A percentile compares a stretch with the other conserved stretches of the same genome.
Evolutionary conservation across 2,797 vertebrate genomes (phyloP).

Genomic region (Enteromius unitaeniatus): DNA sequence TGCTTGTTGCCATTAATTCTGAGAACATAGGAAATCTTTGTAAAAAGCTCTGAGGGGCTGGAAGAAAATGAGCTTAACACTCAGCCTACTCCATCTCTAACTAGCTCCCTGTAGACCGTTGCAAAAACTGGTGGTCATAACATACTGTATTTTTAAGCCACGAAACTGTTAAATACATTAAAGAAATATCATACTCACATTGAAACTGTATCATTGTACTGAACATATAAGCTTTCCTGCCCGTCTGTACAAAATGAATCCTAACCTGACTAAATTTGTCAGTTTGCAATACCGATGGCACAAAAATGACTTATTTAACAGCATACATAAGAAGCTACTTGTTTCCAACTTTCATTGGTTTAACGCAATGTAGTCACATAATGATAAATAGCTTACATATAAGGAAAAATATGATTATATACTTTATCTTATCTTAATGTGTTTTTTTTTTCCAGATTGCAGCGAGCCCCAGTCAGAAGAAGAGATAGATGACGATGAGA

Average conservation of each 20-base stretch:
- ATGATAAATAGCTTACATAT: neutral
- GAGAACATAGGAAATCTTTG: constrained; percentile 1
- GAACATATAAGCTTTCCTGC: neutral
- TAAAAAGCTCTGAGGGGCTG: constrained; percentile 8
- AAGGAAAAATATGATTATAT: neutral
- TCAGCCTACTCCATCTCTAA: neutral
- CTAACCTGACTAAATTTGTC: neutral
- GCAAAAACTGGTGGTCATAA: neutral
- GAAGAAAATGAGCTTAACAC: constrained; percentile 25
- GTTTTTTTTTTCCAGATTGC: constrained; percentile 63
- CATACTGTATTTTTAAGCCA: neutral
- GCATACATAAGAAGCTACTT: neutral
- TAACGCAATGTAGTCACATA: neutral
- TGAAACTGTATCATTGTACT: neutral
- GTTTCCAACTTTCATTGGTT: neutral
- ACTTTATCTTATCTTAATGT: neutral
- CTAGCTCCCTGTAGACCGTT: constrained; percentile 17
- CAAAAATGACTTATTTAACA: constrained; percentile 10
- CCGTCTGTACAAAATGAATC: neutral
- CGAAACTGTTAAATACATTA: neutral
- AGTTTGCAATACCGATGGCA: neutral
- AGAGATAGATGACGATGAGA: constrained; percentile 93
- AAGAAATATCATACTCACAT: neutral
- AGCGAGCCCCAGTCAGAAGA: constrained; percentile 73
- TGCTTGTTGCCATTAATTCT: constrained; percentile 23